These are phyloP conservation scores for Sorex maritimensis DNA, from an alignment of 2,797 vertebrate species.

Conservation along the genomic window DNA sequence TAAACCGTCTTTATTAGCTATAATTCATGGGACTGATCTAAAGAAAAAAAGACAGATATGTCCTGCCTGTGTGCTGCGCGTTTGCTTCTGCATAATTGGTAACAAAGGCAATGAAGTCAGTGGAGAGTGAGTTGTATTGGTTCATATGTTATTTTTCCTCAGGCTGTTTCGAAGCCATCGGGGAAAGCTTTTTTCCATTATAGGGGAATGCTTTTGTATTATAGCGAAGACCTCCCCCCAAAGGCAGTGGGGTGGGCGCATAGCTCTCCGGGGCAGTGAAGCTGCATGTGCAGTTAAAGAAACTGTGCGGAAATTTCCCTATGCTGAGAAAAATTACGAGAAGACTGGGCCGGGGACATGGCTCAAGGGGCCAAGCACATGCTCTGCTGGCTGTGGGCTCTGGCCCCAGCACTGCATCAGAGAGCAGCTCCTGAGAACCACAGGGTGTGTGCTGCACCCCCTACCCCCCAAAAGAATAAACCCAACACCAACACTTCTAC, in stretches of 20 bases:
- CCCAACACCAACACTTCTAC: too few relatives aligned
- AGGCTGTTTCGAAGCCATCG: constrained; percentile 47
- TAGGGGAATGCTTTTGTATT: neutral
- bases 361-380: too few relatives aligned
- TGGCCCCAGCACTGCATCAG: too few relatives aligned
- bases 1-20: neutral
- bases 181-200: constrained; percentile 29
- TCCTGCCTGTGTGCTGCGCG: neutral
- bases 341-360: neutral
- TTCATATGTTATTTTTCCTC: constrained; percentile 28
- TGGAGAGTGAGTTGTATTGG: constrained; percentile 14
- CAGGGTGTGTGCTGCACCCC: too few relatives aligned
- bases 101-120: neutral
- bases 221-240: neutral
- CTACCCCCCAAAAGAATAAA: too few relatives aligned
- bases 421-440: too few relatives aligned
- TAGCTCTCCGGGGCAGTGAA: neutral
- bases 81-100: neutral
- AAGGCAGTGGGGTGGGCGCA: too few relatives aligned
- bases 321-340: neutral
- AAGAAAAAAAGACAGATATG: neutral
- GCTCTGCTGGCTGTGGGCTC: too few relatives aligned
- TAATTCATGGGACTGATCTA: constrained; percentile 27
- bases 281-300: neutral
- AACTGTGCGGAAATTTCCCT: constrained; percentile 2